Evolutionary conservation across 2,888 invertebrate species (phyloP), one percentile per base, ranked within the genome.

Genomic region (Galerucella nymphaeae): DNA sequence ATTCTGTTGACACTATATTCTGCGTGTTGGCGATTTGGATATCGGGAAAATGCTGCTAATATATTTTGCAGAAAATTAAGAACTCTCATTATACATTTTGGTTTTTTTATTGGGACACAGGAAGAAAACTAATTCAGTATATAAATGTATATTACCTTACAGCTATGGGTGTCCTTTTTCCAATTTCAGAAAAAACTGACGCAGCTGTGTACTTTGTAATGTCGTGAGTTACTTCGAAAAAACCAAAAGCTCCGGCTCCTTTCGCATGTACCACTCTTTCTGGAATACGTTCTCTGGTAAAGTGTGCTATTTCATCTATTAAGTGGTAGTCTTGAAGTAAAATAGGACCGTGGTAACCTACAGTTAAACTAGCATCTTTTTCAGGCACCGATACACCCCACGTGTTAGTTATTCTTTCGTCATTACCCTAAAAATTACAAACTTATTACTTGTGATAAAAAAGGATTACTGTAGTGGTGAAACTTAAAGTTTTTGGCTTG

Each of bases 261-360:
- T 98, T 98, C 0, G 98, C 98, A 86, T 98, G 98, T 0, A 97
- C 97, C 2, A 98, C 97, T 78, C 98, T 90, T 86, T 98, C 98
- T 0, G 98, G 98, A 80, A 98, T 98, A 71, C 98, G 91, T 85
- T 99, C 98, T 55, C 97, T 89, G 84, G 93, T 92, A 85, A 98
- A 98, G 81, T 96, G 92, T 0, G 94, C 90, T 64, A 95, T 88
- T 85, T 94, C 93, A 85, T 96, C 95, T 10, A 95, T 82, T 76
- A 91, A 92, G 76, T 92, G 90, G 74, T 91, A 90, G 88, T 98
- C 98, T 87, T 97, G 95, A 11, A 97, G 85, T 1, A 98, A 89
- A 50, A 93, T 88, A 0, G 97, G 98, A 53, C 98, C 97, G 74
- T 93, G 90, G 38, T 93, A 92, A 0, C 98, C 98, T 16, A 93